Evolutionary conservation across 2,797 vertebrate species (phyloP).

Genomic region (Betta splendens): DNA sequence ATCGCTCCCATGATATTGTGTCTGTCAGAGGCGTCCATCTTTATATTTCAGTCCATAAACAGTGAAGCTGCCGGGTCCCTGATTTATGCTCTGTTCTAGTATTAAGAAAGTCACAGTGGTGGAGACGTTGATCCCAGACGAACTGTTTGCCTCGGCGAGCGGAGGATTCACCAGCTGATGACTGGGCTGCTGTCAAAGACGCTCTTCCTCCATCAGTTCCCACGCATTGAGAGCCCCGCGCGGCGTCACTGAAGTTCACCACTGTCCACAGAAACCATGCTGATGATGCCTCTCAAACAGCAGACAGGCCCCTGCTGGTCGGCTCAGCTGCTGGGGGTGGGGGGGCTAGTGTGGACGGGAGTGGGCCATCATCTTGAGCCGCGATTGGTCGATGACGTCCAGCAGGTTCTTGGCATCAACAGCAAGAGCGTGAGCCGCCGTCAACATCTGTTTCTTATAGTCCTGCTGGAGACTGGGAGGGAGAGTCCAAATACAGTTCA

Average conservation of each 20-base stretch:
- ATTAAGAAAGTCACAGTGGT: constrained; percentile 73
- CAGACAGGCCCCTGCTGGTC: constrained; percentile 29
- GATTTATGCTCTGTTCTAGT: constrained; percentile 63
- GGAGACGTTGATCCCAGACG: constrained; percentile 54
- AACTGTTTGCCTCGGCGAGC: constrained; percentile 28
- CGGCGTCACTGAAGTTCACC: constrained; percentile 32
- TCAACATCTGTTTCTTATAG: constrained; percentile 99
- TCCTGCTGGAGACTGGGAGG: constrained; percentile 92
- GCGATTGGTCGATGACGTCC: constrained; percentile 97
- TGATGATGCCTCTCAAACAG: constrained; percentile 11
- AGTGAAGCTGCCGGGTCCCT: constrained; percentile 64
- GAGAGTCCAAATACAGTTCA: constrained; percentile 5
- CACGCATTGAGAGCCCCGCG: constrained; percentile 15
- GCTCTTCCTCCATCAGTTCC: constrained; percentile 24
- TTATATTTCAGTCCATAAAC: constrained; percentile 49
- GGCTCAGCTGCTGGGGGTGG: neutral
- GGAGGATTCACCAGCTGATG: constrained; percentile 41
- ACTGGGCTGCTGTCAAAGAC: constrained; percentile 45
- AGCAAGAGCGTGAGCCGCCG: constrained; percentile 94
- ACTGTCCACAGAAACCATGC: constrained; percentile 27
- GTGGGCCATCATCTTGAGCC: constrained; percentile 92
- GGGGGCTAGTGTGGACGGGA: constrained; percentile 87
- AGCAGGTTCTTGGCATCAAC: constrained; percentile 98
- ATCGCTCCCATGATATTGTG: constrained; percentile 10
- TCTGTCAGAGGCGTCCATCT: constrained; percentile 18